Evolutionary conservation across 2,888 invertebrate species (phyloP), one percentile per base, ranked within the genome.

Genomic region (Tetragnatha montana): DNA sequence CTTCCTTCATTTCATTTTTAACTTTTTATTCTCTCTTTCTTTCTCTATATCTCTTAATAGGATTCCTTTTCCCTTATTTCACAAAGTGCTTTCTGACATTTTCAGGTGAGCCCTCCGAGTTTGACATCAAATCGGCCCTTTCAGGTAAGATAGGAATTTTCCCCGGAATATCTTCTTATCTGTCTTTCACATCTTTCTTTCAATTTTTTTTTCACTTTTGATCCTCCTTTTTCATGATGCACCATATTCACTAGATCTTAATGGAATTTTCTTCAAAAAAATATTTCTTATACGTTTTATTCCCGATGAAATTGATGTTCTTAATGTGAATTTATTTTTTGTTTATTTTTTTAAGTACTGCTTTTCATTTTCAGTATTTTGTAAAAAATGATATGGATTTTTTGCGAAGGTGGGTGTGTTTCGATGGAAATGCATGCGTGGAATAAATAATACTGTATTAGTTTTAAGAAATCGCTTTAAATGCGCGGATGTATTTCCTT

Each of bases 51-150:
- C 12, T 51, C 12, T 60, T 60, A 60, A 60, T 8, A 10, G 60
- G 4, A 60, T 3, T 12, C 12, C 17, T 17, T 60, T 60, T 60
- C 17, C 60, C 10, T 60, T 8, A 60, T 60, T 60, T 60, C 60
- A 60, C 60, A 17, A 60, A 17, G 12, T 60, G 17, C 73, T 82
- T 81, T 82, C 71, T 82, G 73, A 74, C 74, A 74, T 82, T 82
- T 60, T 73, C 70, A 88, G 87, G 87, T 71, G 87, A 88, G n/a
- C 87, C 87, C 17, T 88, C 87, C 14, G 87, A 88, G 35, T 88
- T 71, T n/a, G 87, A 88, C 74, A 88, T 88, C 87, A 88, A 88
- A 82, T 51, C 87, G 14, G 87, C 87, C 8, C 71, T 88, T 7
- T 81, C 87, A 82, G 87, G 87, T 88, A 88, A 78, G 76, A n/a